Percentiles rank a stretch among this genome's conserved stretches.
These are phyloP conservation scores for Sandelia bainsii DNA, from an alignment of 2,797 vertebrate species.

Conservation along the genomic window DNA sequence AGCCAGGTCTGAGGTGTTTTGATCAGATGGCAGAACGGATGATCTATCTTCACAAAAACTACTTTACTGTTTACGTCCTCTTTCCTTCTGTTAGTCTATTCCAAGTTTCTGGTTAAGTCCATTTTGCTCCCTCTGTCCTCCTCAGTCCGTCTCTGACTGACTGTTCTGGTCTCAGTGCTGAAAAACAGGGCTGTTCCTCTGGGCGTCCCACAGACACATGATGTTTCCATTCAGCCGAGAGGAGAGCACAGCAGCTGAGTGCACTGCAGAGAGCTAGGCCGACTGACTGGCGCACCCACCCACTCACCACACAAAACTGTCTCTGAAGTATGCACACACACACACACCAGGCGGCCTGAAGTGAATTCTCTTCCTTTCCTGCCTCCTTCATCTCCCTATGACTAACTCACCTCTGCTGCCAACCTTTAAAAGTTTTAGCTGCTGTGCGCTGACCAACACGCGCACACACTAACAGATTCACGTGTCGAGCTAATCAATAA, in stretches of 20 bases:
- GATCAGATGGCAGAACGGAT: conserved; percentile 17
- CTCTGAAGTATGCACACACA: conserved; percentile 63
- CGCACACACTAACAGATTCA: conserved; percentile 21
- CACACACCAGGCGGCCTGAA: conserved; percentile 46
- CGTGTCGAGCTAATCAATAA: conserved; percentile 61
- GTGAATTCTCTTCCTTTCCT: conserved; percentile 58
- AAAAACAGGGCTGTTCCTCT: conserved; percentile 68
- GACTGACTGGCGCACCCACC: conserved; percentile 76
- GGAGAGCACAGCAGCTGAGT: conserved; percentile 67
- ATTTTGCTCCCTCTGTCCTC: conserved; percentile 30
- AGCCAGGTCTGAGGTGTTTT: conserved; percentile 53
- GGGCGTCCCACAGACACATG: conserved; percentile 77
- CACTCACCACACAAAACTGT: conserved; percentile 76
- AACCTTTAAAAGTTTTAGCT: conserved; percentile 51
- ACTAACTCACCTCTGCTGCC: conserved; percentile 24
- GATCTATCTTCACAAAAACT: conserved; percentile 24
- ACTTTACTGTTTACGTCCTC: background rate
- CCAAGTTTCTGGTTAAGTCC: conserved; percentile 21
- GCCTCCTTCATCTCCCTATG: conserved; percentile 48
- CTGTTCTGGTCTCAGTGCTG: conserved; percentile 54
- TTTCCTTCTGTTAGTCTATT: conserved; percentile 19
- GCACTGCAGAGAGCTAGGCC: conserved; percentile 68
- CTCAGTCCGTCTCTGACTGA: conserved; percentile 5
- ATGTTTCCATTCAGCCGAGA: conserved; percentile 81
- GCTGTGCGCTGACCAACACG: conserved; percentile 5